Evolutionary conservation across 2,797 vertebrate species (phyloP), one percentile per base, ranked within the genome.

Genomic region (Poeciliopsis paucimaculata): DNA sequence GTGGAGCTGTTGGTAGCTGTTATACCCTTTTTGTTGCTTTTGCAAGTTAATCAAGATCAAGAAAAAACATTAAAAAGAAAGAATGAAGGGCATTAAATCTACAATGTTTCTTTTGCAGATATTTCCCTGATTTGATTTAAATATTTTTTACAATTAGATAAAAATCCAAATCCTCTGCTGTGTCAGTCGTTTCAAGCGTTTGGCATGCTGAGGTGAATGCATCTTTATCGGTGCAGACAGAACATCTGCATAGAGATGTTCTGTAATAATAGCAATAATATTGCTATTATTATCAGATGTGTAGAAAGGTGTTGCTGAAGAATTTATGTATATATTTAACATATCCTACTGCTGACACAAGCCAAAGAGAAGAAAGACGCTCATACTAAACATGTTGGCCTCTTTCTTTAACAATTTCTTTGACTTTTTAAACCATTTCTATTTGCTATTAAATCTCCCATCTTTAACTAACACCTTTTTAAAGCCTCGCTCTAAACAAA

Each of bases 171-270:
- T 18, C 28, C 28, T 31, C 31, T 18, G 57, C 15, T 8, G 8
- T 34, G 28, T 62, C 5, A n/a, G 28, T 5, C 15, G 1, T 26
- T 53, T 53, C 51, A 53, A 34, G 60, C 31, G 20, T 64, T 64
- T 64, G 60, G 31, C 31, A 64, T 64, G 15, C 60, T 64, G 60
- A 64, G 60, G 60, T 64, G 60, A 64, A 64, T 36, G 60, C 31
- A 36, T 64, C 60, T 36, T 36, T 64, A 36, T 36, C 2, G 2
- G 6, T 62, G 60, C 60, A 62, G 15, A 64, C 60, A 64, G 28
- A 36, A 64, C 8, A 7, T 18, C 31, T 36, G 16, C 60, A 20
- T 34, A 36, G 31, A 18, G 15, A 62, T 34, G 28, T n/a, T n/a
- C n/a, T n/a, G n/a, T n/a, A n/a, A n/a, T n/a, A n/a, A n/a, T n/a